These are phyloP conservation scores for Montipora foliosa DNA, from an alignment of 64 coral and sea anemone species.

Conservation along the genomic window DNA sequence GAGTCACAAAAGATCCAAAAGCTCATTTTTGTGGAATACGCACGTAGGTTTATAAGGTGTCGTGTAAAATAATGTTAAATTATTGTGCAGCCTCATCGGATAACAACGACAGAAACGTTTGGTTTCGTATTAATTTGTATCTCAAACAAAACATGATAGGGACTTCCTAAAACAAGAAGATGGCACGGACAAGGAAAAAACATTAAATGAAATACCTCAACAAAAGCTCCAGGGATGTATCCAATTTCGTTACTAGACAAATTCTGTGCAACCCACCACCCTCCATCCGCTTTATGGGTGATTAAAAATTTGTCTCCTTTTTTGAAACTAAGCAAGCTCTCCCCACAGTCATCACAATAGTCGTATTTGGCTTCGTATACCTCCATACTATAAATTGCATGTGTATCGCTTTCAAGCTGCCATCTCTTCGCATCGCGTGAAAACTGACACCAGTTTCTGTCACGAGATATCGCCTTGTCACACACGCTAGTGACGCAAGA, in stretches of 20 bases:
- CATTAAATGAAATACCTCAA: conserved; percentile 53
- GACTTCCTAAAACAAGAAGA: not conserved
- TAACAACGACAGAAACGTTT: not conserved
- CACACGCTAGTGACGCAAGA: conserved; percentile 17
- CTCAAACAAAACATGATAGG: conserved; percentile 9
- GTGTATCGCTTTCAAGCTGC: not conserved
- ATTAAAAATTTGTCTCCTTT: conserved; percentile 68
- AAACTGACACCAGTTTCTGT: conserved; percentile 28
- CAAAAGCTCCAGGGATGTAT: conserved; percentile 67
- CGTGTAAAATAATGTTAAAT: not conserved
- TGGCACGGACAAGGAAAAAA: not conserved
- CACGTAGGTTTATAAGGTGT: too few species aligned
- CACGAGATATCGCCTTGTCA: not conserved
- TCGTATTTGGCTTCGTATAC: conserved; percentile 68
- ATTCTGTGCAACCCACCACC: conserved; percentile 64
- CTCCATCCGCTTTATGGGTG: conserved; percentile 44
- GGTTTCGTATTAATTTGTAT: conserved; percentile 15
- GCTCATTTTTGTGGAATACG: not conserved
- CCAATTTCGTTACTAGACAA: conserved; percentile 66
- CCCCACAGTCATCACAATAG: conserved; percentile 46
- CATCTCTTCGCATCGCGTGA: not conserved
- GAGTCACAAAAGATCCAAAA: not conserved
- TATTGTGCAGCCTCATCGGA: not conserved
- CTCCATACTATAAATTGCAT: conserved; percentile 32
- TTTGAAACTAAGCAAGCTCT: conserved; percentile 41